A percentile compares a stretch with the other conserved stretches of the same genome.
Evolutionary conservation across 2,888 invertebrate genomes (phyloP).

Genomic region (Aphodius sticticus): DNA sequence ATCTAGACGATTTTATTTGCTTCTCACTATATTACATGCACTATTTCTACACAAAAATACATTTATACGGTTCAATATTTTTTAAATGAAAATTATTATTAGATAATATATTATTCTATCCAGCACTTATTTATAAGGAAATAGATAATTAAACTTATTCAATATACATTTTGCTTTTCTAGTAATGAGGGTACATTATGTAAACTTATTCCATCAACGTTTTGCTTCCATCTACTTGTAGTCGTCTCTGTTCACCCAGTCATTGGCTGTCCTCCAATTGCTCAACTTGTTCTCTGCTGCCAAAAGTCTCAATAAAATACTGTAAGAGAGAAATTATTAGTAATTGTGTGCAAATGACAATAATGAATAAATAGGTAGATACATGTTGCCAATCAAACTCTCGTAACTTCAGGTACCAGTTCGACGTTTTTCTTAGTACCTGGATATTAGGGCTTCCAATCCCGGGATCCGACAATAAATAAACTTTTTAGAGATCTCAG

Average conservation of each 20-base stretch:
- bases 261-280: constrained; percentile 14
- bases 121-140: constrained; percentile 4
- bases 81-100: not conserved
- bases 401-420: too few relatives aligned
- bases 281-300: constrained; percentile 5
- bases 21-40: not conserved
- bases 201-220: constrained; percentile 7
- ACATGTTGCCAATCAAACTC: too few relatives aligned
- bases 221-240: not conserved
- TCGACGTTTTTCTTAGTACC: too few relatives aligned
- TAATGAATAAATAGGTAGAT: too few relatives aligned
- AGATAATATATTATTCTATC: not conserved
- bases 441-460: too few relatives aligned
- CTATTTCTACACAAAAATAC: not conserved
- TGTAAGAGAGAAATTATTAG: not conserved
- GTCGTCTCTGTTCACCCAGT: constrained; percentile 19
- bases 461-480: too few relatives aligned
- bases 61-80: not conserved
- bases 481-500: too few relatives aligned
- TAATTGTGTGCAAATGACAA: not conserved
- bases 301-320: constrained; percentile 14
- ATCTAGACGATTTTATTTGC: not conserved
- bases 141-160: constrained; percentile 10
- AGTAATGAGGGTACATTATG: constrained; percentile 12
- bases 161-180: constrained; percentile 19